Base-by-base conservation (phyloP, 2,888 invertebrate species). In the Tipula unca region DNA sequence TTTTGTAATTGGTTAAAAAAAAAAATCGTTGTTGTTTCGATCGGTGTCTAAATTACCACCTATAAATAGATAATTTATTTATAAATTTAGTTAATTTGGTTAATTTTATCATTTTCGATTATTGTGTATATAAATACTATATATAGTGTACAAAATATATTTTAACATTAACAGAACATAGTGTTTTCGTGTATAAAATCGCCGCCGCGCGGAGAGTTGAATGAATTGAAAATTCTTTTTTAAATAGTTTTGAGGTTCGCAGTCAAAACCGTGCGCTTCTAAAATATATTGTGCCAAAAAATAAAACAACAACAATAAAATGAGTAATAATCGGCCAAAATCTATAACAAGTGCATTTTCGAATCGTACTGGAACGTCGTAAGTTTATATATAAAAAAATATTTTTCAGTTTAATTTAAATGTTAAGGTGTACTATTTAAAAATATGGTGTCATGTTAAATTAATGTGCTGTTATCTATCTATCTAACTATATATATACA, bases 31-130 rank as follows among this genome's bases (percentile, higher is more conserved):
- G 39, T 48, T 48, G 3, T 20, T 54, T 54, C 25, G 8, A 1
- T 25, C 25, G 25, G 25, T 69, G 20, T 69, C 1, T 69, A 69
- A 69, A 69, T 69, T 69, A 25, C 69, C 25, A 69, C 69, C 69
- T 69, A 69, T 69, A 25, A 69, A 69, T 69, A 69, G 69, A 69
- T 69, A 69, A 69, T 69, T 69, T 69, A 69, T 69, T 69, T 69
- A 8, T 69, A 69, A 69, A 69, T 69, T 69, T 25, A 69, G 17
- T 48, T 48, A 69, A 48, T 48, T 48, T 48, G 5, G 48, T 48
- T 48, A 48, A 48, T 20, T 48, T 48, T 48, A 48, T 48, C 48
- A 17, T 48, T 48, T 48, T 17, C 17, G 6, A 17, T 48, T 48
- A 48, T 48, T 48, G 20, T 69, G 69, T 69, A 10, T 69, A n/a